phyloP scores from a whole-genome alignment of 2,797 vertebrate species.

The Sebastes elongatus region DNA sequence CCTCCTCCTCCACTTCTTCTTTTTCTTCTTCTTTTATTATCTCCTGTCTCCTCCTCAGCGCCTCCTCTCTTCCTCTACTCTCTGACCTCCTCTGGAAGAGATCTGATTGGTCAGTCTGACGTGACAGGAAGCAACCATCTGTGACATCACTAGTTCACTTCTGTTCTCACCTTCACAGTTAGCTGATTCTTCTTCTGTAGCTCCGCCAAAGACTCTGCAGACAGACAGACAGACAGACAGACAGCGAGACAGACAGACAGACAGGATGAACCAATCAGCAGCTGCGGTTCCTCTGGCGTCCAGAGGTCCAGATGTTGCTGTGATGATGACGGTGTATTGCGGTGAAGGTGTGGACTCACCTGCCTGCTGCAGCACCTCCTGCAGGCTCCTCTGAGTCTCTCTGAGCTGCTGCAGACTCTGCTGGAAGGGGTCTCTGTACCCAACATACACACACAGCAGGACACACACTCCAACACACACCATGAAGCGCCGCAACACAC shows the following conservation, averaged over 20 bases:
- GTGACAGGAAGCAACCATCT: not conserved
- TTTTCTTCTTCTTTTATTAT: not conserved
- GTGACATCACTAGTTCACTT: not conserved
- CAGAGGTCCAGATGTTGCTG: too few species aligned
- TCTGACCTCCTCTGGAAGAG: slow-evolving; percentile 29
- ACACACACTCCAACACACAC: slow-evolving; percentile 42
- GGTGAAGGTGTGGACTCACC: slow-evolving; percentile 55
- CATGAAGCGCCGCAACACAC: slow-evolving; percentile 36
- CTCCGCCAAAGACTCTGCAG: slow-evolving; percentile 47
- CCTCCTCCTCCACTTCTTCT: not conserved
- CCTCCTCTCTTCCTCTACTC: slow-evolving; percentile 8
- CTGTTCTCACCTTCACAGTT: slow-evolving; percentile 24
- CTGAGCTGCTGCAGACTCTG: slow-evolving; percentile 82
- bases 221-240: not conserved
- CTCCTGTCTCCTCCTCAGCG: not conserved
- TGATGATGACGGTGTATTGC: too few species aligned
- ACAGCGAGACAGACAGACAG: not conserved
- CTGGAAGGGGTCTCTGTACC: slow-evolving; percentile 74
- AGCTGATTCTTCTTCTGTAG: not conserved
- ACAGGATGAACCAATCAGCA: not conserved
- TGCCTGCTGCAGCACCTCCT: slow-evolving; percentile 75
- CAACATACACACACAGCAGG: slow-evolving; percentile 50
- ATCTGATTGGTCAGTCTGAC: not conserved
- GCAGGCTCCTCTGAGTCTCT: slow-evolving; percentile 77
- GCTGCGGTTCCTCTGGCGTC: not conserved